Conservation (phyloP, 2,113 vertebrate genomes). For the Hirundichthys speculiger region DNA sequence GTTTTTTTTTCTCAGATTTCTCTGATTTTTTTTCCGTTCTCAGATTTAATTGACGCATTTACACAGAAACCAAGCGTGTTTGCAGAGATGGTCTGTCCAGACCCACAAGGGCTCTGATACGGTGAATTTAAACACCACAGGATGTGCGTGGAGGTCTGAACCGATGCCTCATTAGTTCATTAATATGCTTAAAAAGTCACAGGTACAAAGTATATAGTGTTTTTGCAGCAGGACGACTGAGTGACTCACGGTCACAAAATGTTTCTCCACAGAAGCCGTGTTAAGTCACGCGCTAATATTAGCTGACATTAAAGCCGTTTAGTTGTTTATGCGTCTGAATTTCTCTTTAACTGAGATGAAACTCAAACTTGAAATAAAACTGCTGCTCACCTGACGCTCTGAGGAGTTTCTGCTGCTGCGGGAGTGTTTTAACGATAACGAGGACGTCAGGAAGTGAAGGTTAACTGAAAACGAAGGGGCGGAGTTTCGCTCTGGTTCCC, state of each 20-base stretch:
- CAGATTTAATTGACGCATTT: too few relatives aligned
- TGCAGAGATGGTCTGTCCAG: too few relatives aligned
- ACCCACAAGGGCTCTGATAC: too few relatives aligned
- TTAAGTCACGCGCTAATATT: conserved; percentile 61
- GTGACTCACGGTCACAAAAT: conserved; percentile 67
- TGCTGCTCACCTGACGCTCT: neutral
- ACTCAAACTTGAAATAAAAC: conserved; percentile 14
- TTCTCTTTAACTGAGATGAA: conserved; percentile 12
- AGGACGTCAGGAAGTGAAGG: neutral
- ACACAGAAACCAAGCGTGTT: too few relatives aligned
- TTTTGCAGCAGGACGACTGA: conserved; percentile 30
- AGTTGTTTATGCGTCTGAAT: conserved; percentile 3
- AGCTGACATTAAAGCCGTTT: conserved; percentile 51
- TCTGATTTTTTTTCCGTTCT: too few relatives aligned
- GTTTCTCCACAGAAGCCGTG: conserved; percentile 62
- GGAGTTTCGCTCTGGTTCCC: neutral
- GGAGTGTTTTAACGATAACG: neutral
- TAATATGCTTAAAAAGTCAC: conserved; percentile 37
- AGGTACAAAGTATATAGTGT: conserved; percentile 48
- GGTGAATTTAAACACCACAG: conserved; percentile 1
- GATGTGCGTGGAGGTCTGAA: neutral
- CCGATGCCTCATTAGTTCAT: neutral
- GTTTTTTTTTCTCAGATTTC: too few relatives aligned
- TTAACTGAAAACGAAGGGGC: neutral
- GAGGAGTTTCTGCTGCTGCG: conserved; percentile 4